Base-by-base conservation (phyloP, 2,113 vertebrate genomes). In the Sinocyclocheilus maitianheensis region DNA sequence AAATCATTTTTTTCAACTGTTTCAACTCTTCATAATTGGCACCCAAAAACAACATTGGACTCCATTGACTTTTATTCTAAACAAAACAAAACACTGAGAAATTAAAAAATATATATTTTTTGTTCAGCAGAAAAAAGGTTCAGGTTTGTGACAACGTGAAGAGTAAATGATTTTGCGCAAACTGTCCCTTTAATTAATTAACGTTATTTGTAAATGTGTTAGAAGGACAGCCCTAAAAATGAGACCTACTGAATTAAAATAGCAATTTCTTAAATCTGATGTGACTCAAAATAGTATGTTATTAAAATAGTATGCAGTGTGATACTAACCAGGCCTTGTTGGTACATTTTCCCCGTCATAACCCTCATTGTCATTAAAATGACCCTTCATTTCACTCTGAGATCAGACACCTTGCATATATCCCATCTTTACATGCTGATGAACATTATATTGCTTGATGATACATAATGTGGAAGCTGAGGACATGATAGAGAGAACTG, bases 401-500 rank as follows among this genome's bases (percentile, higher is more conserved):
- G 20, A 24, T 14, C 34, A 4, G 37, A 62, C 26, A 18, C 11
- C 43, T 24, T 80, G n/a, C 74, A 83, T 81, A 81, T 69, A 60
- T 69, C 58, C 63, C 48, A 77, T 58, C 76, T 85, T 85, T 77
- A 84, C 12, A 22, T 2, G 30, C 18, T 71, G 80, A 24, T 83
- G 40, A 81, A 75, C 30, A 43, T 11, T 43, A 37, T 80, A 37
- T 63, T 63, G 20, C 5, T 88, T 71, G 4, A 5, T 14, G 10
- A 77, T 46, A 53, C 30, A 71, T 24, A 77, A 40, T 77, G 67
- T 34, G 60, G 51, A 84, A 72, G 30, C 18, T 9, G 20, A 75
- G 53, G 67, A 72, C 16, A 30, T 24, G 55, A 67, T 24, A 16
- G 37, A 75, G 71, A 81, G 40, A 76, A 12, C 12, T 26, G 46